phyloP scores from a whole-genome alignment of 2,888 invertebrate genomes.

The Nephrocerus scutellatus region DNA sequence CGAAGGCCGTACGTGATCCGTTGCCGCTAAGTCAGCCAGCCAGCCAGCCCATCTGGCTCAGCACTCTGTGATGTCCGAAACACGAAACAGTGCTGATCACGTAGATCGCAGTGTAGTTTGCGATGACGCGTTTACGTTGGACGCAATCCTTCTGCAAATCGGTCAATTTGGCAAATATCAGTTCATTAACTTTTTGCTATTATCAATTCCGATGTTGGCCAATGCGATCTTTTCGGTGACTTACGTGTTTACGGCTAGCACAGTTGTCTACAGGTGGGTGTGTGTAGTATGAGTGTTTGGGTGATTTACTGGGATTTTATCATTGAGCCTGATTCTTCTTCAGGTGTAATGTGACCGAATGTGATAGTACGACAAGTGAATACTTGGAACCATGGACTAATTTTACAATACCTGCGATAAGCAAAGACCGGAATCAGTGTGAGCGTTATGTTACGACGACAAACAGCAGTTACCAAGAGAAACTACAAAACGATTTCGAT shows the following conservation, averaged over 20 bases:
- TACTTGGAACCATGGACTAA: constrained; percentile 50
- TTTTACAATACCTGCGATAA: constrained; percentile 43
- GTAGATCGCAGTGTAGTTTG: constrained; percentile 2
- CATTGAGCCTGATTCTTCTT: constrained; percentile 25
- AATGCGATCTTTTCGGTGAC: constrained; percentile 60
- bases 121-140: constrained; percentile 33
- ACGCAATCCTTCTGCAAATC: constrained; percentile 42
- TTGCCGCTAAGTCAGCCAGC: too few species aligned
- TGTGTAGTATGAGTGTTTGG: too few species aligned
- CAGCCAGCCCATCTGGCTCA: too few species aligned
- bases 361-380: constrained; percentile 33
- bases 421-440: constrained; percentile 48
- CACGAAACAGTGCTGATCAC: constrained; percentile 9
- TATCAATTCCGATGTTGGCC: constrained; percentile 58
- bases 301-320: too few species aligned
- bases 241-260: constrained; percentile 65
- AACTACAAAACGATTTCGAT: constrained; percentile 8
- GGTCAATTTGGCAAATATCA: constrained; percentile 65
- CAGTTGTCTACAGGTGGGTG: constrained; percentile 62
- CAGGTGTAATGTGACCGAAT: constrained; percentile 47
- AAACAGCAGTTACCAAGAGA: constrained; percentile 18
- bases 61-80: constrained; percentile 14
- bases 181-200: constrained; percentile 52
- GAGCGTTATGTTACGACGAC: constrained; percentile 38
- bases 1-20: too few species aligned